Percentiles rank a stretch among this genome's conserved stretches.
phyloP scores from a whole-genome alignment of 2,888 invertebrate genomes.

The Meteorus cinctellus region DNA sequence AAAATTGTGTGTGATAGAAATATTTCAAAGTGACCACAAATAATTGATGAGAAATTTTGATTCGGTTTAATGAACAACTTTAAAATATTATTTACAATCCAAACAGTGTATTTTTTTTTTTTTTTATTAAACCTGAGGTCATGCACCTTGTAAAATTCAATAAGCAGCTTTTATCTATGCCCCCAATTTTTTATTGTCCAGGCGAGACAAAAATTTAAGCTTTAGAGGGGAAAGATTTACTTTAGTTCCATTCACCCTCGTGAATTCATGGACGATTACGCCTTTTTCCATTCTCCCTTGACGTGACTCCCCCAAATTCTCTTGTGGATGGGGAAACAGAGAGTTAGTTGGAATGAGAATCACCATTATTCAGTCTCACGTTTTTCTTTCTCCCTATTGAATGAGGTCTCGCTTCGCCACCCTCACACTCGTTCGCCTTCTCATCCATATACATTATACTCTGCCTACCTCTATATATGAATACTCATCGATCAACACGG shows the following conservation, averaged over 20 bases:
- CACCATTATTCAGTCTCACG: constrained; percentile 41
- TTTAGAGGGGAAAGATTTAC: background rate
- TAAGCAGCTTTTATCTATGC: constrained; percentile 31
- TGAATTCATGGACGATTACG: constrained; percentile 49
- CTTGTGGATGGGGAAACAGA: constrained; percentile 46
- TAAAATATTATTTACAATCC: background rate
- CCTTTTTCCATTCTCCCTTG: constrained; percentile 24
- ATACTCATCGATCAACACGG: constrained; percentile 39
- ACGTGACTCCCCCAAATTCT: background rate
- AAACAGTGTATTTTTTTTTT: constrained; percentile 13
- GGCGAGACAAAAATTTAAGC: constrained; percentile 31
- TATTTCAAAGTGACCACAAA: no score
- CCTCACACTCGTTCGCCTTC: constrained; percentile 27
- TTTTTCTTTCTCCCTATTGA: constrained; percentile 32
- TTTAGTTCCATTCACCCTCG: constrained; percentile 25
- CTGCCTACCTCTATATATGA: background rate
- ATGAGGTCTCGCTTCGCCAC: constrained; percentile 27
- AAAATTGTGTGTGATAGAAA: no score
- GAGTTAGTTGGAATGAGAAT: constrained; percentile 44
- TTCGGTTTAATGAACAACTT: background rate
- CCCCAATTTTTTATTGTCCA: constrained; percentile 10
- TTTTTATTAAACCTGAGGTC: background rate
- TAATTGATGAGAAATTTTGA: no score
- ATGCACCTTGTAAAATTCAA: constrained; percentile 31
- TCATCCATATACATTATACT: constrained; percentile 29